Conservation (phyloP, 37 sponge, comb jelly and placozoan genomes). For the Agelas oroides region DNA sequence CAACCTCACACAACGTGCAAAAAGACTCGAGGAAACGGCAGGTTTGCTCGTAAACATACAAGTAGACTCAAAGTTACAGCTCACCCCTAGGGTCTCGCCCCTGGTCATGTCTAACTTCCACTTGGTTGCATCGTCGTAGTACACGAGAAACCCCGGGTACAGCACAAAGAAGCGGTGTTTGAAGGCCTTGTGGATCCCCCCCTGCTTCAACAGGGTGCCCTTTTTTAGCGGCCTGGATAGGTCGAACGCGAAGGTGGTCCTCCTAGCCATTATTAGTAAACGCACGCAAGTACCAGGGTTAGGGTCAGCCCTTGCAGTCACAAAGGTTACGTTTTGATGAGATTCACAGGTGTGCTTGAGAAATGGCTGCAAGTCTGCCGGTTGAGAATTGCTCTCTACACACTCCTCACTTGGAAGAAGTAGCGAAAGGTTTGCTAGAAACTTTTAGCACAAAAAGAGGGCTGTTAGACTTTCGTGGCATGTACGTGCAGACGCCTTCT, state of each 20-base stretch:
- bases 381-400: constrained; percentile 28
- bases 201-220: constrained; percentile 79
- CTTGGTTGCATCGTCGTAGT: constrained; percentile 59
- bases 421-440: constrained; percentile 49
- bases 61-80: no score
- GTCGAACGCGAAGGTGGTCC: constrained; percentile 57
- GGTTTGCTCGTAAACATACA: no score
- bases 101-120: constrained; percentile 69
- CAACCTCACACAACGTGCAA: no score
- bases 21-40: no score
- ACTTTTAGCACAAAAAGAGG: no score
- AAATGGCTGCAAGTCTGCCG: constrained; percentile 4
- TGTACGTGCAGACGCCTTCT: no score
- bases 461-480: no score
- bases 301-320: no score
- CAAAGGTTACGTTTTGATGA: no score
- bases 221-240: constrained; percentile 59
- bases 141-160: constrained; percentile 87
- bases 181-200: constrained; percentile 80
- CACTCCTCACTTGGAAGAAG: constrained; percentile 39
- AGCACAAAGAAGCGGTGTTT: constrained; percentile 82
- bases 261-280: no score
- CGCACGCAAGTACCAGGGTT: no score
- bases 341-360: no score
- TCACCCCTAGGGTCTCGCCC: constrained; percentile 71